Evolutionary conservation across 37 sponge, comb jelly and placozoan genomes (phyloP).

Genomic region (Hexactinellida sp.): DNA sequence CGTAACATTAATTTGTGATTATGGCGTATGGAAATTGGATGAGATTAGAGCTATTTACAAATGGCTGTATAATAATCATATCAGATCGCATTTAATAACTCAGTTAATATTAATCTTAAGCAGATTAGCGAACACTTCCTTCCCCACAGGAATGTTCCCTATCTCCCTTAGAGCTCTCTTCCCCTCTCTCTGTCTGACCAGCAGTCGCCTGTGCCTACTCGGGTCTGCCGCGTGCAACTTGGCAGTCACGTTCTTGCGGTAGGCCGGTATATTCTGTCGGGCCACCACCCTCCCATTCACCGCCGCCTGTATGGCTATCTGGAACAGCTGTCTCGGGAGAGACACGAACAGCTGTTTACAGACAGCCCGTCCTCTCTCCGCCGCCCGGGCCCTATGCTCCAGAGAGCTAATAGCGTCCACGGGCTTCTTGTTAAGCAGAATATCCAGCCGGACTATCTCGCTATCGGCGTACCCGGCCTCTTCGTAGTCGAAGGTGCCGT

Average conservation of each 20-base stretch:
- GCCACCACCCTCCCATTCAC: conserved; percentile 57
- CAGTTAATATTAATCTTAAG: neutral
- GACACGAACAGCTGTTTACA: conserved; percentile 46
- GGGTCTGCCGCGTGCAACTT: conserved; percentile 70
- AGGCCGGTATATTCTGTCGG: conserved; percentile 31
- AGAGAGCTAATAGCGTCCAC: conserved; percentile 77
- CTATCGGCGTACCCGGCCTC: conserved; percentile 59
- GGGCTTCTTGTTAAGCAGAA: conserved; percentile 62
- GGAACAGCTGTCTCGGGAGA: conserved; percentile 43
- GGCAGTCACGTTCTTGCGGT: neutral
- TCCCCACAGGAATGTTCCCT: conserved; percentile 21
- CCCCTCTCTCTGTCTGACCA: conserved; percentile 68
- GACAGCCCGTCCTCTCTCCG: conserved; percentile 31
- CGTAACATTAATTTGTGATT: too few species aligned
- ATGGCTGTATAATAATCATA: too few species aligned
- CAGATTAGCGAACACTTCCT: neutral
- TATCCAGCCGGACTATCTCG: conserved; percentile 73
- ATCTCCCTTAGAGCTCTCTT: conserved; percentile 53
- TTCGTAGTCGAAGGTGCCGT: conserved; percentile 90
- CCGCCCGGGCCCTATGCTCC: conserved; percentile 58
- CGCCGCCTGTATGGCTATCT: conserved; percentile 74
- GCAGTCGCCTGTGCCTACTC: conserved; percentile 69
- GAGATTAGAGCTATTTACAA: too few species aligned
- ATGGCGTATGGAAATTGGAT: too few species aligned
- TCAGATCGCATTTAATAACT: too few species aligned